These are phyloP conservation scores for silkworm (Bombyx mori) DNA, from an alignment of 1,140 invertebrate species.

Conservation along the genomic window DNA sequence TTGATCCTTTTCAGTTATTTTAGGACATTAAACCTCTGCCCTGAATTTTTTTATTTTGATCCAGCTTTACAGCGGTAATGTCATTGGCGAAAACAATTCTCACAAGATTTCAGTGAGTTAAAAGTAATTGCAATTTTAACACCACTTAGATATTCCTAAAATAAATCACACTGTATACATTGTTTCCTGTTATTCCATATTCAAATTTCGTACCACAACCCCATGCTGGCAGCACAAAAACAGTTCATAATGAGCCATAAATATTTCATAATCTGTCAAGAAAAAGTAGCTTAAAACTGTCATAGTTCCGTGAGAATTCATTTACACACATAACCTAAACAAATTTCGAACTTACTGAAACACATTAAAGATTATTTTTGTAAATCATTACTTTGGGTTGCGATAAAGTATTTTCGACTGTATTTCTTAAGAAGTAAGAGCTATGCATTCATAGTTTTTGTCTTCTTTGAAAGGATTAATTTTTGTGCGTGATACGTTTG, in stretches of 20 bases:
- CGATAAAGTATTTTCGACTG: slow-evolving; percentile 6
- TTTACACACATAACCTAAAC: not conserved
- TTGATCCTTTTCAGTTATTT: too few species aligned
- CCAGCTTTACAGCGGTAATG: too few species aligned
- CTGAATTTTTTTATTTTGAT: too few species aligned
- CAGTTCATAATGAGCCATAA: slow-evolving; percentile 41
- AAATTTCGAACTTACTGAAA: not conserved
- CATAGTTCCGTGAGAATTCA: slow-evolving; percentile 30
- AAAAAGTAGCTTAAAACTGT: slow-evolving; percentile 32
- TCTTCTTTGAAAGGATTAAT: slow-evolving; percentile 8
- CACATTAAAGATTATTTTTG: too few species aligned
- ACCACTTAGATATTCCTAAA: not conserved
- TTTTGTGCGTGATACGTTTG: slow-evolving; percentile 13
- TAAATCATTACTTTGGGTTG: too few species aligned
- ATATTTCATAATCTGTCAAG: slow-evolving; percentile 46
- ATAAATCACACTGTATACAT: slow-evolving; percentile 16
- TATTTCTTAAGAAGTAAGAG: slow-evolving; percentile 3
- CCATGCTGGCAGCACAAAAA: slow-evolving; percentile 29
- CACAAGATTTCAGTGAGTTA: too few species aligned
- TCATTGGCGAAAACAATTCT: too few species aligned
- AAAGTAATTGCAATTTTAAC: not conserved
- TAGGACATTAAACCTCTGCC: too few species aligned
- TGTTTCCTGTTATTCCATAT: slow-evolving; percentile 27
- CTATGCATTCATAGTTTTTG: not conserved
- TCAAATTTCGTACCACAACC: slow-evolving; percentile 16